Evolutionary conservation across 2,888 invertebrate genomes (phyloP), one percentile per base, ranked within the genome.

Genomic region (Plagodis dolabraria): DNA sequence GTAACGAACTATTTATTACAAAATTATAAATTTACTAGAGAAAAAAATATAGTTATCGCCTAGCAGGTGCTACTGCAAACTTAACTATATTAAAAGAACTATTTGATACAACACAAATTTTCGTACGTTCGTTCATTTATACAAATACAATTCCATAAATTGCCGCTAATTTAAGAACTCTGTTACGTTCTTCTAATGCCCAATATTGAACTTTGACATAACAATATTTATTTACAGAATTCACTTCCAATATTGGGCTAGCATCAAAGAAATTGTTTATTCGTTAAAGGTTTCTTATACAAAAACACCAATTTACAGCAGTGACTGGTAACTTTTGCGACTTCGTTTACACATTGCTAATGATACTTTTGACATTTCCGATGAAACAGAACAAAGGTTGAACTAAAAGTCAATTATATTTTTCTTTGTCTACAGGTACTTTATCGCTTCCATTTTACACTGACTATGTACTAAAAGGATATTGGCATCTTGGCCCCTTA

Each of bases 361-460:
- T 57, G 59, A 61, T 65, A 57, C 62, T 63, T 50, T 67, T 66
- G 61, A 63, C 47, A 60, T 63, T 58, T 56, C 12, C 10, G 56
- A 47, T 44, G 8, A 47, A 48, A 54, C 50, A 51, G 38, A 59
- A 65, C 69, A 63, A 42, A 55, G 52, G 51, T 33, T 64, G 38
- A 12, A 63, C 47, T 57, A 67, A 67, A 66, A 60, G 40, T 68
- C 42, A 49, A 71, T 59, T 60, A 67, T 53, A 48, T 60, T 68
- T 74, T 76, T 68, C 53, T 67, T 88, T 87, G 79, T 82, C 74
- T 72, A 34, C 94, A 97, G 97, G 99, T 77, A 97, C 98, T 51
- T 96, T 99, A 63, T 99, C 99, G 35, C 98, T 99, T 96, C 99
- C 99, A 55, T 99, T 99, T 92, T 99, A 98, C 92, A 99, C 99